Evolutionary conservation across 92 coral and sea anemone genomes (phyloP), one percentile per base, ranked within the genome.

Genomic region (Umimayanthus chanpuru): DNA sequence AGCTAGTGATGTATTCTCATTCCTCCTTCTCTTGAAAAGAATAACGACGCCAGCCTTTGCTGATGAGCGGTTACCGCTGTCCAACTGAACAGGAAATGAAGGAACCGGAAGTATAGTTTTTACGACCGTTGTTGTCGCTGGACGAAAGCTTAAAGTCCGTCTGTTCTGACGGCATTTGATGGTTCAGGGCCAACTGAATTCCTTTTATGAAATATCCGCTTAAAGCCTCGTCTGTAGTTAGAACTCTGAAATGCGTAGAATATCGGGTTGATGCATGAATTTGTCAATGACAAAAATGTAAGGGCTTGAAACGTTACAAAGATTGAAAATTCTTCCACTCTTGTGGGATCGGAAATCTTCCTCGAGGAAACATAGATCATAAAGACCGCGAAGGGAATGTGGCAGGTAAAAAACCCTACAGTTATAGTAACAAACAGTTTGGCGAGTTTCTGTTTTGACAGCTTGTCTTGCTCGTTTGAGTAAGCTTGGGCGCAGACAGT

Each of bases 181-280:
- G 11, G 47, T 9, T 10, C 21, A 2, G 86, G 86, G 4, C 9
- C 44, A 20, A 82, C 77, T 0, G 25, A 7, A 41, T 82, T 82
- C 64, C 72, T 7, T 14, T 28, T 43, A 26, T 4, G 28, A 29
- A 82, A 82, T 65, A 82, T 82, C 0, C 41, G 86, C 40, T 82
- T 68, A 77, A 82, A 82, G 14, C 86, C 77, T 12, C 86, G 86
- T 11, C 86, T 66, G 76, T 82, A 82, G 40, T 68, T 66, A 18
- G 86, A 66, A 50, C 86, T 82, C 26, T 82, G 86, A 68, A 82
- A 82, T 30, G 86, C 77, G 9, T 82, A 82, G 21, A 82, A 67
- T 10, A 82, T 67, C 0, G 86, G 86, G n/a, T 82, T 82, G 86
- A 82, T 66, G 32, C 76, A 67, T 9, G 86, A 25, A 50, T 82